These are phyloP conservation scores for Campoletis sonorensis DNA, from an alignment of 1,140 invertebrate species.

Conservation along the genomic window DNA sequence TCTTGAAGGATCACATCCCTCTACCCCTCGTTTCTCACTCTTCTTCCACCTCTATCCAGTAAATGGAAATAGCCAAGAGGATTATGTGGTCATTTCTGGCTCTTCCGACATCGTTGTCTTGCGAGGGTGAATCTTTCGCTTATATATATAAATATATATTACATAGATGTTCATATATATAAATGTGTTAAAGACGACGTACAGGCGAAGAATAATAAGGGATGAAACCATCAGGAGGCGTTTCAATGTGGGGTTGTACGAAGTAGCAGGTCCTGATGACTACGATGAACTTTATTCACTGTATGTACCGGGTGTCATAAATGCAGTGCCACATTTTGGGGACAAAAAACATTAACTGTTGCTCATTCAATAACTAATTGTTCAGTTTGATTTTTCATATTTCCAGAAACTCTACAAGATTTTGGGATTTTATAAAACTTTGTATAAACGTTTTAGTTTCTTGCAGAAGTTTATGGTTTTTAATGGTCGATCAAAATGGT, in stretches of 20 bases:
- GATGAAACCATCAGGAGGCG: neutral
- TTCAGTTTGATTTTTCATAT: no score
- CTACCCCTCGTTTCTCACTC: no score
- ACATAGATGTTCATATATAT: neutral
- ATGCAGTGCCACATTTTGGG: no score
- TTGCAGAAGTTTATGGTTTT: neutral
- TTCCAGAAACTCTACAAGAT: no score
- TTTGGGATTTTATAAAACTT: no score
- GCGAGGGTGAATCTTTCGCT: neutral
- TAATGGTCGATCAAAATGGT: no score
- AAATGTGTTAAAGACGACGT: neutral
- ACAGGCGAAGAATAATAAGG: conserved; percentile 5
- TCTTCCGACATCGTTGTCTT: neutral
- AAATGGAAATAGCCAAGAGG: conserved; percentile 11
- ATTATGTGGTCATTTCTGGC: conserved; percentile 30
- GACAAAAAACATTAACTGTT: no score
- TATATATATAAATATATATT: no score
- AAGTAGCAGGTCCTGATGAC: neutral
- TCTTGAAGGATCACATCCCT: neutral
- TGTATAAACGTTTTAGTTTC: no score
- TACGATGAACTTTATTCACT: no score
- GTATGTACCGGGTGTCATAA: no score
- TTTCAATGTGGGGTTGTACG: neutral
- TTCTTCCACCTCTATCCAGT: neutral
- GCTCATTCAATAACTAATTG: no score